Conservation (phyloP, 2,888 invertebrate species). For the Coleophora deauratella region DNA sequence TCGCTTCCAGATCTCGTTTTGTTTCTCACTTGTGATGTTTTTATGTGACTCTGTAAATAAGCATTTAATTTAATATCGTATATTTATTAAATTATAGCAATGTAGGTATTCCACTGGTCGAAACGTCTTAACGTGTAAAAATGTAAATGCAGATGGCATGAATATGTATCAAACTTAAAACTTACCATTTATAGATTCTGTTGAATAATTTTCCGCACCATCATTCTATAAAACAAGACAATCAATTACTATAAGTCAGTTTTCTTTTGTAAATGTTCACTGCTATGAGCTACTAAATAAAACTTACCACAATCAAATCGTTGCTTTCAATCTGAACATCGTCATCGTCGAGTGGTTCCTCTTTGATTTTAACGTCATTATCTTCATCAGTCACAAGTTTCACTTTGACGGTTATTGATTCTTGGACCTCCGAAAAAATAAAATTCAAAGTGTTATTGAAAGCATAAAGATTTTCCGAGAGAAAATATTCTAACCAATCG, state of each 20-base stretch:
- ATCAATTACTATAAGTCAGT: no score
- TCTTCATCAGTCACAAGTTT: not conserved
- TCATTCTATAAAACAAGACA: not conserved
- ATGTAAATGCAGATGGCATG: no score
- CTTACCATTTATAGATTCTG: not conserved
- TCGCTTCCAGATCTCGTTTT: conserved; percentile 45
- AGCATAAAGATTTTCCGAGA: no score
- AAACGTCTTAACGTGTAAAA: no score
- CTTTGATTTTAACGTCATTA: not conserved
- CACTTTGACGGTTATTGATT: not conserved
- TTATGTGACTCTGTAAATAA: not conserved
- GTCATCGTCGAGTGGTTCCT: not conserved
- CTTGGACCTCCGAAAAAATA: not conserved
- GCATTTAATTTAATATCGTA: no score
- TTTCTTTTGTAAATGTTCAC: no score
- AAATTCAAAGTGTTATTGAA: no score
- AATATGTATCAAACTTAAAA: no score
- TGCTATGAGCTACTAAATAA: no score
- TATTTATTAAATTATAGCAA: no score
- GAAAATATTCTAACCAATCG: no score
- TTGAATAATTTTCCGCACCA: not conserved
- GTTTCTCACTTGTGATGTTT: not conserved
- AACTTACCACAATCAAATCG: not conserved
- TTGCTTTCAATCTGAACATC: not conserved
- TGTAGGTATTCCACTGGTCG: no score